Percentiles rank a stretch among this genome's conserved stretches.
phyloP scores from a whole-genome alignment of 64 coral and sea anemone species.

The Porites australiensis region DNA sequence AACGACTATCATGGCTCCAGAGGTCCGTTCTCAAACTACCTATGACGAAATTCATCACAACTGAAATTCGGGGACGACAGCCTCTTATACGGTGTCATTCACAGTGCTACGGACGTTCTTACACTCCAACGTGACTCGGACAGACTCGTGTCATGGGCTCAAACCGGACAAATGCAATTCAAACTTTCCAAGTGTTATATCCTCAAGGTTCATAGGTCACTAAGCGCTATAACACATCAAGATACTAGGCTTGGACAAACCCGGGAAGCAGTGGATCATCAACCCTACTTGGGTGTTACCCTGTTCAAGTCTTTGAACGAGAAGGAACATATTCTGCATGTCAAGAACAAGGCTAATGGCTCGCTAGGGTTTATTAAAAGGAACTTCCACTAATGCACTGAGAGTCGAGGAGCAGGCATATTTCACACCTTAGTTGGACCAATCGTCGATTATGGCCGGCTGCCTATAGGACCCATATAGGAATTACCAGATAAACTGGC shows the following conservation, averaged over 20 bases:
- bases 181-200: slow-evolving; percentile 6
- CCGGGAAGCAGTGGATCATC: background rate
- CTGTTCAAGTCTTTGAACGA: background rate
- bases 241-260: slow-evolving; percentile 21
- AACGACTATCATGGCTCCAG: too few relatives aligned
- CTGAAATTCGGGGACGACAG: too few relatives aligned
- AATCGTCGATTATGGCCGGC: too few relatives aligned
- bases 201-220: background rate
- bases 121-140: too few relatives aligned
- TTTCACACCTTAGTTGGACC: too few relatives aligned
- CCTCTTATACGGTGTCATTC: too few relatives aligned
- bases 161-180: slow-evolving; percentile 32
- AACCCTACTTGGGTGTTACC: slow-evolving; percentile 26
- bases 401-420: too few relatives aligned
- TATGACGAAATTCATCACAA: too few relatives aligned
- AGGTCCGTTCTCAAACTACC: too few relatives aligned
- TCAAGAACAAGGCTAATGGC: background rate
- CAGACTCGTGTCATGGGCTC: slow-evolving; percentile 26
- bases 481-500: too few relatives aligned
- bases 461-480: too few relatives aligned
- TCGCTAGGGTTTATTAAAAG: background rate
- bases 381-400: background rate
- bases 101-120: too few relatives aligned
- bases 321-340: background rate
- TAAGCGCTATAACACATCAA: background rate